Conservation (phyloP, 2,888 invertebrate genomes). For the Ephialtes manifestator region DNA sequence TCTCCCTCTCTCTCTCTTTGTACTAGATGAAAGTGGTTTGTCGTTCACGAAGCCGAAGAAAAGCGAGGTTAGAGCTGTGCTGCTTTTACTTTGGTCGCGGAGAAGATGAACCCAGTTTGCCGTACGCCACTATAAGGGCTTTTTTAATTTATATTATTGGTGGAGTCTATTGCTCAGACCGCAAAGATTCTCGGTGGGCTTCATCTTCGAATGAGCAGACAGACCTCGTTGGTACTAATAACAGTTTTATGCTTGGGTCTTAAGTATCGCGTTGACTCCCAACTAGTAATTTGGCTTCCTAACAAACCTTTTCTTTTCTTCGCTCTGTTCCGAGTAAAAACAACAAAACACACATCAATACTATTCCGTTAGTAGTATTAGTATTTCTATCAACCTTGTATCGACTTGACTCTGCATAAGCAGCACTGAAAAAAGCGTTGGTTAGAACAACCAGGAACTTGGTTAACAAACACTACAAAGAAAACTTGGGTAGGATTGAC, state of each 20-base stretch:
- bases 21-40: slow-evolving; percentile 71
- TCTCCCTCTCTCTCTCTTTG: slow-evolving; percentile 54
- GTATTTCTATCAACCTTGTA: too few relatives aligned
- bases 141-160: slow-evolving; percentile 81
- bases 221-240: slow-evolving; percentile 77
- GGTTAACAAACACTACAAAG: too few relatives aligned
- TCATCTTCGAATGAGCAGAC: slow-evolving; percentile 66
- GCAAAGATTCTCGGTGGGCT: slow-evolving; percentile 38
- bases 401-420: not conserved
- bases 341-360: not conserved
- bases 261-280: slow-evolving; percentile 71
- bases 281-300: slow-evolving; percentile 65
- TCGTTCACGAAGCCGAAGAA: slow-evolving; percentile 60
- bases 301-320: slow-evolving; percentile 28
- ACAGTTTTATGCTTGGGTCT: slow-evolving; percentile 75
- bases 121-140: slow-evolving; percentile 69
- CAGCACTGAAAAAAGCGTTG: not conserved
- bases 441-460: too few relatives aligned
- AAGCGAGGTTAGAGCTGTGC: slow-evolving; percentile 24
- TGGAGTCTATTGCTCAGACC: slow-evolving; percentile 57
- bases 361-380: too few relatives aligned
- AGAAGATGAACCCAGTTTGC: slow-evolving; percentile 33
- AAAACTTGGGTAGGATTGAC: too few relatives aligned
- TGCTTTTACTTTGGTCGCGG: slow-evolving; percentile 5
- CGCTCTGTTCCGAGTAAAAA: not conserved